Conservation (phyloP, 2,888 invertebrate genomes). For the Drosophila formosana region DNA sequence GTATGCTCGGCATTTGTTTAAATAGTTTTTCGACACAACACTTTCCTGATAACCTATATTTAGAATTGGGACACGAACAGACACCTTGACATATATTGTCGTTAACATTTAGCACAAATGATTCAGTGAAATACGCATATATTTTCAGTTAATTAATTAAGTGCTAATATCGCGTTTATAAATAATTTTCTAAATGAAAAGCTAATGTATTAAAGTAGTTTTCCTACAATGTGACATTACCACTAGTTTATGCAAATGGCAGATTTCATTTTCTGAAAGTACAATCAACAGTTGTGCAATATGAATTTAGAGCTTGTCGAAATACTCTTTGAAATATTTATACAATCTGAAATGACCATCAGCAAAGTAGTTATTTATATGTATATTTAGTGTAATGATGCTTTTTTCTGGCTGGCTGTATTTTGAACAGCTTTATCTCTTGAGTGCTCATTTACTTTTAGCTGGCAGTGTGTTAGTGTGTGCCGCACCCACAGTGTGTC, state of each 20-base stretch:
- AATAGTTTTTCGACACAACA: background rate
- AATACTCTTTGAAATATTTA: background rate
- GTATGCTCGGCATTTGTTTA: background rate
- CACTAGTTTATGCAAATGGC: background rate
- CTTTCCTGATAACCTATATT: background rate
- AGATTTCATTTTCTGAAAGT: too few species aligned
- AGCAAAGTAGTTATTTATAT: slow-evolving; percentile 1
- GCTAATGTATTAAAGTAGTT: background rate
- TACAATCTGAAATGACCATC: background rate
- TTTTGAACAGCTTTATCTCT: slow-evolving; percentile 26
- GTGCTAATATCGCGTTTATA: background rate
- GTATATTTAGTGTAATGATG: slow-evolving; percentile 13
- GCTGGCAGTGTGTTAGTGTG: slow-evolving; percentile 36
- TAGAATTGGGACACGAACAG: background rate
- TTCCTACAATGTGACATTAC: too few species aligned
- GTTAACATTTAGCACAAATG: background rate
- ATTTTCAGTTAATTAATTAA: background rate
- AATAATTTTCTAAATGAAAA: background rate
- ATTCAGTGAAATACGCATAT: background rate
- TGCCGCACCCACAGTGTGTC: slow-evolving; percentile 36
- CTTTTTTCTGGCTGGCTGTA: slow-evolving; percentile 8
- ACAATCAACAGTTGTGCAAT: slow-evolving; percentile 9
- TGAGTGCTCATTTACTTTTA: slow-evolving; percentile 31
- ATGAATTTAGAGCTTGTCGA: background rate
- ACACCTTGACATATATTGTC: slow-evolving; percentile 1